phyloP scores from a whole-genome alignment of 2,113 vertebrate species.

The Sitta europaea region DNA sequence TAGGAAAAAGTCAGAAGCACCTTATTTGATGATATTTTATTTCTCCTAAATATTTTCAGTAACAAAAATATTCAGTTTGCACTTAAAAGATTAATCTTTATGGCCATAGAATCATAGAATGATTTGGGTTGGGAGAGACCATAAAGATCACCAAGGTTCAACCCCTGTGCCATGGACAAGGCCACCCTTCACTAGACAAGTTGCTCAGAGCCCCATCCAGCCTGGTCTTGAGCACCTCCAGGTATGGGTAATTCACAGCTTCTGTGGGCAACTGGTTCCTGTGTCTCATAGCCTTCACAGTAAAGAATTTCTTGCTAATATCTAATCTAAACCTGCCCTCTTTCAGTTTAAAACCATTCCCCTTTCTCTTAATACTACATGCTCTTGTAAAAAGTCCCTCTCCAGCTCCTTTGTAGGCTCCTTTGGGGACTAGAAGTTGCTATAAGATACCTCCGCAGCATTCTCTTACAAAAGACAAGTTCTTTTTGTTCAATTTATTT shows the following conservation, averaged over 20 bases:
- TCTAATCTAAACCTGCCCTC: neutral
- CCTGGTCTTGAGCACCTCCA: neutral
- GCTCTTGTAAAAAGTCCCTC: neutral
- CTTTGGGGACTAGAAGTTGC: neutral
- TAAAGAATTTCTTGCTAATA: neutral
- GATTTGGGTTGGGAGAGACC: neutral
- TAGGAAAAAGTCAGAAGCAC: neutral
- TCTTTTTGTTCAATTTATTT: neutral
- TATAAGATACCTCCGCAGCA: neutral
- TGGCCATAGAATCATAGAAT: neutral
- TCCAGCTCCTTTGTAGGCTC: neutral
- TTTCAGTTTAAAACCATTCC: neutral
- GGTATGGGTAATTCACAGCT: neutral
- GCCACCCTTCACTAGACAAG: neutral
- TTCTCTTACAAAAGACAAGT: neutral
- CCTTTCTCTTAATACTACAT: neutral
- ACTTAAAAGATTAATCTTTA: neutral
- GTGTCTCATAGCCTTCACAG: neutral
- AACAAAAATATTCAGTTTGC: neutral
- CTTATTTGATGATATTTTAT: neutral
- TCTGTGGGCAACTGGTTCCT: neutral
- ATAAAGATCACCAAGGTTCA: neutral
- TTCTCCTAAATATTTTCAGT: neutral
- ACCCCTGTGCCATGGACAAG: fast-evolving
- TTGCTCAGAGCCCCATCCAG: neutral